Conservation (phyloP, 2,888 invertebrate genomes). For the Heliconius aoede region DNA sequence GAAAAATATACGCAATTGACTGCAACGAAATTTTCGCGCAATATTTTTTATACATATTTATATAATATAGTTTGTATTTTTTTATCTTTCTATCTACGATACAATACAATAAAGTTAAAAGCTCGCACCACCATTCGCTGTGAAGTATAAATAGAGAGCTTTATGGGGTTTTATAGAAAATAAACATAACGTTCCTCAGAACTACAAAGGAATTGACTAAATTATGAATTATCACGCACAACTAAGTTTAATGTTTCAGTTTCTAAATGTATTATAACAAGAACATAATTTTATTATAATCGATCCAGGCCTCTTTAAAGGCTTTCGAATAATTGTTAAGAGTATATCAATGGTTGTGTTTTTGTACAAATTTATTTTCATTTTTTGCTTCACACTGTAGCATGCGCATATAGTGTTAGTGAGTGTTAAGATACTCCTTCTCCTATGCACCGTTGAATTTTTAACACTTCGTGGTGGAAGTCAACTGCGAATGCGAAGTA, state of each 20-base stretch:
- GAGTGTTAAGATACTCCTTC: too few species aligned
- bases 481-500: too few species aligned
- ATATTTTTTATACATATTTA: not conserved
- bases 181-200: constrained; percentile 9
- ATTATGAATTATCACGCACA: constrained; percentile 32
- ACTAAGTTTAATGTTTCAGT: not conserved
- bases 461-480: too few species aligned
- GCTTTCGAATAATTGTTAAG: not conserved
- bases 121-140: not conserved
- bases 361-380: too few species aligned
- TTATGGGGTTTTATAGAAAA: constrained; percentile 18
- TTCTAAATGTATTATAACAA: not conserved
- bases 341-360: not conserved
- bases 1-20: not conserved
- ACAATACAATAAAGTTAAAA: constrained; percentile 7
- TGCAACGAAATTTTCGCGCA: not conserved
- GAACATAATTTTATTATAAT: not conserved
- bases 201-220: constrained; percentile 19
- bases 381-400: too few species aligned
- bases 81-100: not conserved
- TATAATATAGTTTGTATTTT: not conserved
- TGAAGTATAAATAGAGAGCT: constrained; percentile 24
- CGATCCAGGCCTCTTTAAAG: not conserved
- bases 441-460: too few species aligned
- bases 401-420: too few species aligned